Percentiles rank a stretch among this genome's conserved stretches.
These are phyloP conservation scores for Meloidogyne chitwoodi DNA, from an alignment of 1,140 invertebrate genomes.

Conservation along the genomic window DNA sequence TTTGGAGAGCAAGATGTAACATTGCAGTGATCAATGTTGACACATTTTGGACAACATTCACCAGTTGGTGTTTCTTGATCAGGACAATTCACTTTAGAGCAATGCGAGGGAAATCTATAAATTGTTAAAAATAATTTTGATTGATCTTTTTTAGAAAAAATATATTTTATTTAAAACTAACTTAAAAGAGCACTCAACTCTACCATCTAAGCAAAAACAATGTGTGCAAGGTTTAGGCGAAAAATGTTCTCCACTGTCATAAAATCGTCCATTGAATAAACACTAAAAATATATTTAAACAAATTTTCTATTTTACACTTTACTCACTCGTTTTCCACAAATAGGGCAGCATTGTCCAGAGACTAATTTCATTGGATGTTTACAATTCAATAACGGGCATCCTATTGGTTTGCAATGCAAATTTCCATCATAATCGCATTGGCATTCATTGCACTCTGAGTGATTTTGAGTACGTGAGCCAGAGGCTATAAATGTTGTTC, in stretches of 20 bases:
- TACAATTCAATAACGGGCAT: slow-evolving; percentile 37
- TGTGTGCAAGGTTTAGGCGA: slow-evolving; percentile 51
- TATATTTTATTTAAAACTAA: slow-evolving; percentile 22
- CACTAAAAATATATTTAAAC: slow-evolving; percentile 26
- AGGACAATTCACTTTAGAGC: slow-evolving; percentile 36
- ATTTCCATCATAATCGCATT: slow-evolving; percentile 39
- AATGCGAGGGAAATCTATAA: slow-evolving; percentile 35
- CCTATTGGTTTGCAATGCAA: slow-evolving; percentile 44
- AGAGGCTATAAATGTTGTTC: neutral
- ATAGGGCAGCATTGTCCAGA: slow-evolving; percentile 40
- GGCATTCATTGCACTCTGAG: slow-evolving; percentile 42
- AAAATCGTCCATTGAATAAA: slow-evolving; percentile 40
- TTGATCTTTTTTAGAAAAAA: slow-evolving; percentile 20
- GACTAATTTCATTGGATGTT: slow-evolving; percentile 31
- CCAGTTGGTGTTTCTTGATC: slow-evolving; percentile 51
- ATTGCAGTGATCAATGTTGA: slow-evolving; percentile 43
- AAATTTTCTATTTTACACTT: neutral
- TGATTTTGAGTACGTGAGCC: slow-evolving; percentile 35
- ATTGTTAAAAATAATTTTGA: slow-evolving; percentile 3
- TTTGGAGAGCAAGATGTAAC: slow-evolving; percentile 38
- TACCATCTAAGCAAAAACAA: slow-evolving; percentile 41
- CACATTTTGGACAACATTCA: slow-evolving; percentile 51
- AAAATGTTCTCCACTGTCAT: slow-evolving; percentile 38
- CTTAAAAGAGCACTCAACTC: slow-evolving; percentile 53
- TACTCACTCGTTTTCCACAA: slow-evolving; percentile 35